Evolutionary conservation across 2,113 vertebrate genomes (phyloP).

Genomic region (Strix uralensis): DNA sequence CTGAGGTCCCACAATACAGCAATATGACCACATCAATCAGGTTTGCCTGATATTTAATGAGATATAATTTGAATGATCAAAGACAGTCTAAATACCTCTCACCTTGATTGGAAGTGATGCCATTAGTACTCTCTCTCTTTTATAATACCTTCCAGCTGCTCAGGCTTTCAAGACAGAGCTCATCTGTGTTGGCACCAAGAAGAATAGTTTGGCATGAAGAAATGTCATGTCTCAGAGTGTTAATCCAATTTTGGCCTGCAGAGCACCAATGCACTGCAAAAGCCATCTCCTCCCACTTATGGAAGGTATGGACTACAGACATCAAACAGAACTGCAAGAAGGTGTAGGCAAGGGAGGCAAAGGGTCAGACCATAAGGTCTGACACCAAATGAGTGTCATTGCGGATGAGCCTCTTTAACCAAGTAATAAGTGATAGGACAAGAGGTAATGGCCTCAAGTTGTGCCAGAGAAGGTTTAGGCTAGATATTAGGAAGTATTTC

Average conservation of each 20-base stretch:
- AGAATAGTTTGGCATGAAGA: not conserved
- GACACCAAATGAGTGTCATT: not conserved
- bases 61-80: not conserved
- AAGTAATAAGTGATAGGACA: too few relatives aligned
- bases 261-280: not conserved
- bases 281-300: not conserved
- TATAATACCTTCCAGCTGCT: not conserved
- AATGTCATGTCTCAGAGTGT: not conserved
- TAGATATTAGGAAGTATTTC: too few relatives aligned
- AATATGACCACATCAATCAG: not conserved
- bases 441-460: too few relatives aligned
- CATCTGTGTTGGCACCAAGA: not conserved
- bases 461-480: too few relatives aligned
- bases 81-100: not conserved
- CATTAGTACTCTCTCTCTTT: not conserved
- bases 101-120: not conserved
- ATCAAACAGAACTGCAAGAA: not conserved
- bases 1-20: not conserved
- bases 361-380: not conserved
- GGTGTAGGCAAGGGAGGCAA: not conserved
- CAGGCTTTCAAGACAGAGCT: not conserved
- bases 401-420: too few relatives aligned
- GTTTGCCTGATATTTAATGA: not conserved
- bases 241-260: not conserved
- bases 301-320: not conserved